A percentile compares a stretch with the other conserved stretches of the same genome.
phyloP scores from a whole-genome alignment of 2,113 vertebrate genomes.

The Lucifuga dentata region DNA sequence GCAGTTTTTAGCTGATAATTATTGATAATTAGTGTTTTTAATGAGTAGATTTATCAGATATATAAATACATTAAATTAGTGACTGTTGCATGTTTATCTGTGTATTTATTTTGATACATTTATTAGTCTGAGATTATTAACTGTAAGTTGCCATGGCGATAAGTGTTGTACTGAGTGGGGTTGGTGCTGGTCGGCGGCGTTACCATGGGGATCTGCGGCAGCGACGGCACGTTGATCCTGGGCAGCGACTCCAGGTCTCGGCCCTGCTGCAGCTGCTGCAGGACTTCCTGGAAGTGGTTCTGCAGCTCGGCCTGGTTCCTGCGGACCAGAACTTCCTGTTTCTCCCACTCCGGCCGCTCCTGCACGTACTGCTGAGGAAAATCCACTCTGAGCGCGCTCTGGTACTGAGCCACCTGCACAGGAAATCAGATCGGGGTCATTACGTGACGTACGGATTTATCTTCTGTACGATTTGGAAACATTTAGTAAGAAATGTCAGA shows the following conservation, averaged over 20 bases:
- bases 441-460: too few relatives aligned
- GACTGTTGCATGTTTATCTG: too few relatives aligned
- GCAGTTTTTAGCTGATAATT: too few relatives aligned
- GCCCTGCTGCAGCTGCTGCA: constrained; percentile 88
- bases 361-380: constrained; percentile 55
- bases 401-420: constrained; percentile 76
- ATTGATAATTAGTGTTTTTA: too few relatives aligned
- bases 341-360: constrained; percentile 70
- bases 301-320: constrained; percentile 69
- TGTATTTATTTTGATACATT: too few relatives aligned
- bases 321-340: constrained; percentile 53
- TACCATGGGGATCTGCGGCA: constrained; percentile 86
- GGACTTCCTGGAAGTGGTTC: constrained; percentile 87
- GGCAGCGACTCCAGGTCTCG: constrained; percentile 88
- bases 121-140: too few relatives aligned
- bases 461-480: too few relatives aligned
- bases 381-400: constrained; percentile 79
- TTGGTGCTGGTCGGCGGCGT: neutral
- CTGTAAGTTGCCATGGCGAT: too few relatives aligned
- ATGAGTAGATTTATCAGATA: too few relatives aligned
- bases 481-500: too few relatives aligned
- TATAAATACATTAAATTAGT: too few relatives aligned
- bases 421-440: neutral
- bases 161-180: too few relatives aligned
- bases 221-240: constrained; percentile 82